Evolutionary conservation across 1,140 invertebrate genomes (phyloP), one percentile per base, ranked within the genome.

Genomic region (Zaprionus ornatus): DNA sequence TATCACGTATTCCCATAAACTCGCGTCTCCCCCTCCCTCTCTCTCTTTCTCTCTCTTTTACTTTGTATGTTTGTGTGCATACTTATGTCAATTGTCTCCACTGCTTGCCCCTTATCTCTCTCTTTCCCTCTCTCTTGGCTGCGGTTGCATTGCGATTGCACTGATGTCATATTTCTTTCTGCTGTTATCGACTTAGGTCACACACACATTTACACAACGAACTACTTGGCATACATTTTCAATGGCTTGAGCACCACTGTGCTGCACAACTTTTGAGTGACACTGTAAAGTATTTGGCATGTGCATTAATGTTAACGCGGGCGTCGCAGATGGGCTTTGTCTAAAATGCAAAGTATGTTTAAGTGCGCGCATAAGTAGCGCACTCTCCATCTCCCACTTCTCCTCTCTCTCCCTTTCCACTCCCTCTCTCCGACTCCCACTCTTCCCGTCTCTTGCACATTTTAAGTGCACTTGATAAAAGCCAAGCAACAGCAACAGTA

Each of bases 391-490:
- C n/a, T n/a, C 23, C 32, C 25, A 15, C 45, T 7, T 29, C 15
- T 19, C 23, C 32, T 21, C 29, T 60, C 54, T 37, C 27, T 35
- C 10, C 40, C 15, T 25, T n/a, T n/a, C 35, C 7, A 4, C 42
- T 15, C 32, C 32, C 9, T 10, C 32, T 23, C 21, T 21, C 21
- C 12, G 2, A 15, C 50, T 54, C 19, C 12, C 17, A 40, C 4
- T 25, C 25, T 21, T 40, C 21, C 15, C 13, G 21, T 25, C 15
- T 42, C 9, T 21, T 42, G 66, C 64, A 45, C 55, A 60, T 66
- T 71, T 73, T 69, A 68, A 77, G 60, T 74, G 75, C 77, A 80
- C 71, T 77, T 77, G 78, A 80, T 79, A 74, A 71, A 75, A 65
- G 59, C 69, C 63, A 74, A 68, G 60, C 74, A 45, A 9, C 15